Evolutionary conservation across 2,797 vertebrate genomes (phyloP).

Genomic region (Hypotaenidia philippensis): DNA sequence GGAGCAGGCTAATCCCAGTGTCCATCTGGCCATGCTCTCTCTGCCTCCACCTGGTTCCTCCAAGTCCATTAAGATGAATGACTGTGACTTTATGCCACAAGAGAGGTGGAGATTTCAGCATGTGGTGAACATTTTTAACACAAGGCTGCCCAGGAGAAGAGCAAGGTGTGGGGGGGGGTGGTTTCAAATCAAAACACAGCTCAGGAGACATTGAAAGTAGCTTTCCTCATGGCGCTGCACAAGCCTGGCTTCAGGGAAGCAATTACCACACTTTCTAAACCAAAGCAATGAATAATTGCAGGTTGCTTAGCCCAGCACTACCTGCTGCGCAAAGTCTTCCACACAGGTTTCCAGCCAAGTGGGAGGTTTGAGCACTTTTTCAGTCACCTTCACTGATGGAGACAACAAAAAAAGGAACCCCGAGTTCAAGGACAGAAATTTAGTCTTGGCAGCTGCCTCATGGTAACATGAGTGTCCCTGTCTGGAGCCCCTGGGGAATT

Average conservation of each 20-base stretch:
- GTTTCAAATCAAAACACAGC: background rate
- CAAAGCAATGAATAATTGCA: background rate
- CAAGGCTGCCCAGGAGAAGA: background rate
- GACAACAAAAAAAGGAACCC: background rate
- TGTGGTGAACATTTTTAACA: background rate
- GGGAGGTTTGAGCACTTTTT: background rate
- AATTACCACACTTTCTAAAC: background rate
- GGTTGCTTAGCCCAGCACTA: background rate
- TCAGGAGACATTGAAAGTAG: background rate
- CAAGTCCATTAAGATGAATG: accelerated
- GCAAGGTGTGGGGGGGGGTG: background rate
- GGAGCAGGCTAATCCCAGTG: background rate
- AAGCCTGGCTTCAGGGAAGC: background rate
- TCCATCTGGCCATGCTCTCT: background rate
- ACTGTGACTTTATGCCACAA: background rate
- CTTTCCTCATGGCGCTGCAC: background rate
- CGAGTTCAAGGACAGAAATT: background rate
- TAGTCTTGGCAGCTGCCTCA: background rate
- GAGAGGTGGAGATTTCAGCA: background rate
- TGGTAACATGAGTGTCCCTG: background rate
- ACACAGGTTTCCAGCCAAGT: background rate
- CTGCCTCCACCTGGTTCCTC: background rate
- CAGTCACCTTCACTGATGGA: background rate
- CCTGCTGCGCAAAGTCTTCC: background rate
- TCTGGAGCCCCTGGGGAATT: background rate